Evolutionary conservation across 2,113 vertebrate species (phyloP), one percentile per base, ranked within the genome.

Genomic region (Protobothrops flavoviridis): DNA sequence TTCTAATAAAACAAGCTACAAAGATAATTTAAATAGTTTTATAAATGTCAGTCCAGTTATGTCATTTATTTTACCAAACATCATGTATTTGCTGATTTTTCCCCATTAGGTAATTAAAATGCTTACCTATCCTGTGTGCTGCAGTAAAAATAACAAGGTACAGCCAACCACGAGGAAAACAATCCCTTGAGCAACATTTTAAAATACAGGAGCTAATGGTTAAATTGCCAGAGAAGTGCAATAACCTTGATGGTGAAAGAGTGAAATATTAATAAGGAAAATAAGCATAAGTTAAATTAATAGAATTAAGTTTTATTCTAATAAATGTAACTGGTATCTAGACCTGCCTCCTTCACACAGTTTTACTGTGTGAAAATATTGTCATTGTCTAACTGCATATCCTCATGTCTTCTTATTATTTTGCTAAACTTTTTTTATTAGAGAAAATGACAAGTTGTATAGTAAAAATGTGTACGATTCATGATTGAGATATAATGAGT

Each of bases 161-260:
- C 17, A 95, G 93, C 91, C 94, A 95, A 56, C 26, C 53, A 91
- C 89, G 50, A 91, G 13, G 61, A 57, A 93, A 92, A 90, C 33
- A 94, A 95, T 91, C 91, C 26, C 92, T 95, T 93, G 85, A 94
- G 93, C 15, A 88, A 94, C 59, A 21, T 64, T 93, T 97, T 88
- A 94, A 95, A 95, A 91, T 87, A 94, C 5, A 95, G 93, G 91
- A 95, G 45, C 53, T 87, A 94, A 92, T 93, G 95, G 94, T 59
- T 95, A 96, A 96, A 96, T 88, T 94, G 94, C 61, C 93, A 95
- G 61, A 95, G 92, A 95, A 93, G 6, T 86, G 94, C 94, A 89
- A 1, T 20, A 94, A 92, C 93, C 59, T 93, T 45, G 43, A 69
- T 43, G 43, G 4, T 64, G 91, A 93, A 96, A 64, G 1, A 93